Conservation (phyloP, 2,888 invertebrate genomes). For the Lycaena phlaeas region DNA sequence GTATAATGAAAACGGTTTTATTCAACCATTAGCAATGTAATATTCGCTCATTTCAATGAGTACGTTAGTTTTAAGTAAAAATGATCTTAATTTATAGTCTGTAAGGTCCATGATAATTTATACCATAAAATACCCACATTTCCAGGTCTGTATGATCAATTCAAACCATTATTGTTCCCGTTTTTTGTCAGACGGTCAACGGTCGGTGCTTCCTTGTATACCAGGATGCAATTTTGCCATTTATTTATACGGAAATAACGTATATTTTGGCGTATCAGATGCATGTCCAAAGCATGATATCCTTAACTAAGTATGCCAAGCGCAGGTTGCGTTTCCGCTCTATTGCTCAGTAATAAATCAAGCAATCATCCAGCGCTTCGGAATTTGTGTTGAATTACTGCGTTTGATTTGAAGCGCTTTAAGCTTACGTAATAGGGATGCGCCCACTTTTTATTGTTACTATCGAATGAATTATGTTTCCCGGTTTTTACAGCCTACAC, state of each 20-base stretch:
- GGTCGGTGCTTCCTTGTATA: slow-evolving; percentile 6
- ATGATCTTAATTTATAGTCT: background rate
- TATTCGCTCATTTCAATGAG: no score
- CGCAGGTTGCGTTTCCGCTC: slow-evolving; percentile 42
- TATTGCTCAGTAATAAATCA: slow-evolving; percentile 21
- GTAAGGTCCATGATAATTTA: background rate
- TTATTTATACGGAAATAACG: background rate
- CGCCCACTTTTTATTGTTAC: background rate
- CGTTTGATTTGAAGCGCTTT: background rate
- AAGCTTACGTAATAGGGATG: background rate
- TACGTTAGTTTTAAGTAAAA: no score
- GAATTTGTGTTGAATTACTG: slow-evolving; percentile 1
- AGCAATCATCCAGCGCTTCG: slow-evolving; percentile 13
- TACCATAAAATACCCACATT: slow-evolving; percentile 9
- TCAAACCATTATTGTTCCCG: slow-evolving; percentile 12
- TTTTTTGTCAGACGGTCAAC: slow-evolving; percentile 11
- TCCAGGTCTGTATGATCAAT: slow-evolving; percentile 11
- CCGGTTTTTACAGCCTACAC: no score
- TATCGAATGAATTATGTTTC: background rate
- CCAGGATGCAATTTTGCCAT: background rate
- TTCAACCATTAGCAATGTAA: no score
- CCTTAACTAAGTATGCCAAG: slow-evolving; percentile 23
- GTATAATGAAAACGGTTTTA: no score
- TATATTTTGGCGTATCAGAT: slow-evolving; percentile 2
- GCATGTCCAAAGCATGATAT: slow-evolving; percentile 11